phyloP scores from a whole-genome alignment of 2,113 vertebrate genomes.

The Lanius collurio region DNA sequence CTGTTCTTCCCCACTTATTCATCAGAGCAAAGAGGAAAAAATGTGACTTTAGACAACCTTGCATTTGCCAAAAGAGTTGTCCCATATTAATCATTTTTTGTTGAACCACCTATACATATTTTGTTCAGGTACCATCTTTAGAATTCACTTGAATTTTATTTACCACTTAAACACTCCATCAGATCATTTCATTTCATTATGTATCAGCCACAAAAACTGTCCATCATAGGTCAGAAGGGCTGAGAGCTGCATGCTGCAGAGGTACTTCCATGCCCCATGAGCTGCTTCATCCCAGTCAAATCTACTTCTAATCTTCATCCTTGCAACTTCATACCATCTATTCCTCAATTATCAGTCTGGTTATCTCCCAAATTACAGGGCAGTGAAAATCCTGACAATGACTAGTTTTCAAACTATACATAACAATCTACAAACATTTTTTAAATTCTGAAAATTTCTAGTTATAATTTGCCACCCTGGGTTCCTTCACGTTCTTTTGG shows the following conservation, averaged over 20 bases:
- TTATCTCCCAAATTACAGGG: not conserved
- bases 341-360: not conserved
- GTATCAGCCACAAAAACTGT: not conserved
- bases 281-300: not conserved
- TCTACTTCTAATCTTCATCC: not conserved
- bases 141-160: not conserved
- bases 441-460: not conserved
- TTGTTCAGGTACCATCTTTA: not conserved
- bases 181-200: not conserved
- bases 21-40: not conserved
- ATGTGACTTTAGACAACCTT: not conserved
- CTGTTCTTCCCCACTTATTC: not conserved
- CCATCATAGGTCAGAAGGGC: not conserved
- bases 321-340: not conserved
- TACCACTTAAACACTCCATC: not conserved
- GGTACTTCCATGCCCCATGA: not conserved
- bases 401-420: not conserved
- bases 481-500: not conserved
- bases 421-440: not conserved
- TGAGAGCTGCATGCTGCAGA: not conserved
- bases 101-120: not conserved
- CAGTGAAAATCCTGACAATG: not conserved
- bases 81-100: not conserved
- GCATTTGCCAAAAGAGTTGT: not conserved
- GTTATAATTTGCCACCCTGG: not conserved